Conservation (phyloP, 2,797 vertebrate genomes). For the Tinamus major region DNA sequence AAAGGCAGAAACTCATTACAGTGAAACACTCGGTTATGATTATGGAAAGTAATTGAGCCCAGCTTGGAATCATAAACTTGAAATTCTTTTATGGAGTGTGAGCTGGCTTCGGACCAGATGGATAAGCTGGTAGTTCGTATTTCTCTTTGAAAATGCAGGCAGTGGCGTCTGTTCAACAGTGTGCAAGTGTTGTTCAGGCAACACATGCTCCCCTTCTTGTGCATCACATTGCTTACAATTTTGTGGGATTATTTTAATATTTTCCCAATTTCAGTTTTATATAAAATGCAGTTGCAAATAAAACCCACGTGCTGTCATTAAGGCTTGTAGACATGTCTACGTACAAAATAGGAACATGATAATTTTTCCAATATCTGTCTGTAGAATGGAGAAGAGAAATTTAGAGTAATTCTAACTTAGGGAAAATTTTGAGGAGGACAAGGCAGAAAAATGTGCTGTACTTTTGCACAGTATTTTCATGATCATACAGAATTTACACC, state of each 20-base stretch:
- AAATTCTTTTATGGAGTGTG: conserved; percentile 63
- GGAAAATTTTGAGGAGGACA: background rate
- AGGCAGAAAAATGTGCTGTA: background rate
- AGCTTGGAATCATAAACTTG: conserved; percentile 65
- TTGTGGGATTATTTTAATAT: background rate
- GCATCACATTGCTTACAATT: background rate
- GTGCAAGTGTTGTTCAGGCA: background rate
- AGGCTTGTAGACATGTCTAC: background rate
- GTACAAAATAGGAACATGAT: background rate
- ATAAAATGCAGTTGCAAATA: background rate
- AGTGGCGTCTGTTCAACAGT: background rate
- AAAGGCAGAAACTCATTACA: conserved; percentile 20
- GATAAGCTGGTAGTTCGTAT: conserved; percentile 50
- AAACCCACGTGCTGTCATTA: background rate
- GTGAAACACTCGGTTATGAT: conserved; percentile 65
- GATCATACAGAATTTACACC: background rate
- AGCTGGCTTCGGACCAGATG: conserved; percentile 57
- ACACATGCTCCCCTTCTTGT: background rate
- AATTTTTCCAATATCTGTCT: background rate
- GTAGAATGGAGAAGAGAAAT: background rate
- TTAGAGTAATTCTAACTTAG: background rate
- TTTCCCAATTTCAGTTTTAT: background rate
- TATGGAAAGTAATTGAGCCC: conserved; percentile 63
- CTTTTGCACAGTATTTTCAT: background rate
- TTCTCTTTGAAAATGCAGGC: conserved; percentile 36